phyloP scores from a whole-genome alignment of 2,888 invertebrate genomes.

The Adelphocoris suturalis region DNA sequence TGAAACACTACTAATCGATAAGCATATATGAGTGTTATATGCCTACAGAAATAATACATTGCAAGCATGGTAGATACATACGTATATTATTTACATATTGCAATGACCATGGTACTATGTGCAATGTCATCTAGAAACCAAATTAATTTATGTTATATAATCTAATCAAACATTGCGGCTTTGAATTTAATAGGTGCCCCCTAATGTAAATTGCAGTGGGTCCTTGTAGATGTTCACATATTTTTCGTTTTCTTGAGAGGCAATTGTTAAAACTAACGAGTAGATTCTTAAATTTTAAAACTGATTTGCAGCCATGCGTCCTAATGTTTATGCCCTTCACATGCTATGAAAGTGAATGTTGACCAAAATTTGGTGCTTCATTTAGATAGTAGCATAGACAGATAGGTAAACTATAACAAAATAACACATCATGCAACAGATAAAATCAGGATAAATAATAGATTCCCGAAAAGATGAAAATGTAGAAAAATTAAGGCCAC shows the following conservation, averaged over 20 bases:
- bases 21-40: too few species aligned
- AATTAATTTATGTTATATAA: too few species aligned
- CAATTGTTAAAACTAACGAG: not conserved
- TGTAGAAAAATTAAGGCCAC: not conserved
- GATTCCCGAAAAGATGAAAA: conserved; percentile 27
- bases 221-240: not conserved
- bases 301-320: not conserved
- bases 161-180: too few species aligned
- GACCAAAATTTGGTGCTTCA: not conserved
- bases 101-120: not conserved
- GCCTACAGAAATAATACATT: too few species aligned
- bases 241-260: not conserved
- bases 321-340: not conserved
- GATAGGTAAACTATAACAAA: not conserved
- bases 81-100: not conserved
- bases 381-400: not conserved
- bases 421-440: conserved; percentile 5
- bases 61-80: too few species aligned
- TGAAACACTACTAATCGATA: too few species aligned
- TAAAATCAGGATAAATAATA: not conserved
- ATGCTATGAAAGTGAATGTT: not conserved
- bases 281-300: not conserved
- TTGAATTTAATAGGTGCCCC: too few species aligned
- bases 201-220: too few species aligned
- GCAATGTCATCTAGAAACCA: not conserved